Conservation (phyloP, 23 tunicate genomes). For the Trididemnum miniatum region DNA sequence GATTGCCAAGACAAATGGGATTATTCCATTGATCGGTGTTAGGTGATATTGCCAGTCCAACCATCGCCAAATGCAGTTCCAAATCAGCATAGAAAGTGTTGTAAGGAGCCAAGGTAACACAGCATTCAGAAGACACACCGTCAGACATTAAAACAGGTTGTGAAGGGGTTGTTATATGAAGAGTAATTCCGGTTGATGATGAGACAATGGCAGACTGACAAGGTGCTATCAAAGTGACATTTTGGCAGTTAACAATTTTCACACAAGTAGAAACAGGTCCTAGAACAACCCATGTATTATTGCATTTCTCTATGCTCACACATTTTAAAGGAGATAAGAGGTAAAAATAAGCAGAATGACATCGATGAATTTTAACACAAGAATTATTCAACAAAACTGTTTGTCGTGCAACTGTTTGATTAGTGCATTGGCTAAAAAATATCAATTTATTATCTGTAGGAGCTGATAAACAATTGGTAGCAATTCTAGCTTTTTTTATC, state of each 20-base stretch:
- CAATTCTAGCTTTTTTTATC: conserved; percentile 39
- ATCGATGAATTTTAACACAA: conserved; percentile 55
- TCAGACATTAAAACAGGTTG: conserved; percentile 66
- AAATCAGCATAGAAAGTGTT: conserved; percentile 76
- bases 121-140: not conserved
- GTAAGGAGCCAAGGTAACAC: conserved; percentile 84
- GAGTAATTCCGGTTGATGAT: conserved; percentile 31
- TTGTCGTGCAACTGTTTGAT: conserved; percentile 81
- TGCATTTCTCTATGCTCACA: conserved; percentile 88
- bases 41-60: conserved; percentile 78
- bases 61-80: conserved; percentile 62
- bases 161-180: conserved; percentile 69
- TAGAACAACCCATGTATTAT: conserved; percentile 51
- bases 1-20: conserved; percentile 54
- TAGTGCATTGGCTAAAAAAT: conserved; percentile 59
- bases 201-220: conserved; percentile 54
- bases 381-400: conserved; percentile 33
- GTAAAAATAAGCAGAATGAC: conserved; percentile 67
- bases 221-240: conserved; percentile 73
- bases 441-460: conserved; percentile 33
- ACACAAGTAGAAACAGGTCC: conserved; percentile 82
- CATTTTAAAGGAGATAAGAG: conserved; percentile 71
- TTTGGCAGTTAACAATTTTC: conserved; percentile 57
- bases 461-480: conserved; percentile 28
- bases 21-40: conserved; percentile 88